Conservation (phyloP, 2,888 invertebrate species). For the Aphrophora alni region DNA sequence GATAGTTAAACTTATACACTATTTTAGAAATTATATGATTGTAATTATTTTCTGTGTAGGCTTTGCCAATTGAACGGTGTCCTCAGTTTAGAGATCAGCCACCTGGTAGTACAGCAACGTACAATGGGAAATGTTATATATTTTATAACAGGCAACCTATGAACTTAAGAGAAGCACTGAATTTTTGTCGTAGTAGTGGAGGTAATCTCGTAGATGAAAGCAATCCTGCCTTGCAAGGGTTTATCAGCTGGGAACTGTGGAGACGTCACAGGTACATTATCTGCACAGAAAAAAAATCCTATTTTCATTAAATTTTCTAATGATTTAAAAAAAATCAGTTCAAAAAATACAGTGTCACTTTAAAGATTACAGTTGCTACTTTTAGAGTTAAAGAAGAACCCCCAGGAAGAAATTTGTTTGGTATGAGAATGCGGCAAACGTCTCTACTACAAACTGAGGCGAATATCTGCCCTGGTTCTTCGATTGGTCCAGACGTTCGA, state of each 20-base stretch:
- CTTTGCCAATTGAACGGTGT: conserved; percentile 88
- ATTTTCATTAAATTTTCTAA: neutral
- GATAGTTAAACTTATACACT: too few relatives aligned
- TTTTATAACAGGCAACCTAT: conserved; percentile 89
- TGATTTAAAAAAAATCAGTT: neutral
- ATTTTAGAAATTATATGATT: too few relatives aligned
- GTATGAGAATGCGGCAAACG: too few relatives aligned
- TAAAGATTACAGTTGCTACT: neutral
- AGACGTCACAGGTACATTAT: conserved; percentile 74
- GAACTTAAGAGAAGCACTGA: conserved; percentile 78
- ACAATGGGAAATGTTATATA: conserved; percentile 94
- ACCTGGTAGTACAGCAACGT: conserved; percentile 90
- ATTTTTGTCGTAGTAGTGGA: conserved; percentile 81
- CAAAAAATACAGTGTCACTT: neutral
- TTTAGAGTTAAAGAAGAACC: too few relatives aligned
- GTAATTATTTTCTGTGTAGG: conserved; percentile 59
- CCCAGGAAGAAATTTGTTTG: too few relatives aligned
- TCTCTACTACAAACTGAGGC: too few relatives aligned
- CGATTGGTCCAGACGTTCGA: too few relatives aligned
- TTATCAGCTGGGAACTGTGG: conserved; percentile 95
- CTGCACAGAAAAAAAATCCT: neutral
- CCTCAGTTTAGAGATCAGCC: conserved; percentile 93
- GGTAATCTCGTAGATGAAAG: conserved; percentile 90
- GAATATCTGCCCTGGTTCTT: too few relatives aligned
- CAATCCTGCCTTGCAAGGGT: conserved; percentile 91